Conservation (phyloP, 2,888 invertebrate genomes). For the Caenorhabditis imperialis region DNA sequence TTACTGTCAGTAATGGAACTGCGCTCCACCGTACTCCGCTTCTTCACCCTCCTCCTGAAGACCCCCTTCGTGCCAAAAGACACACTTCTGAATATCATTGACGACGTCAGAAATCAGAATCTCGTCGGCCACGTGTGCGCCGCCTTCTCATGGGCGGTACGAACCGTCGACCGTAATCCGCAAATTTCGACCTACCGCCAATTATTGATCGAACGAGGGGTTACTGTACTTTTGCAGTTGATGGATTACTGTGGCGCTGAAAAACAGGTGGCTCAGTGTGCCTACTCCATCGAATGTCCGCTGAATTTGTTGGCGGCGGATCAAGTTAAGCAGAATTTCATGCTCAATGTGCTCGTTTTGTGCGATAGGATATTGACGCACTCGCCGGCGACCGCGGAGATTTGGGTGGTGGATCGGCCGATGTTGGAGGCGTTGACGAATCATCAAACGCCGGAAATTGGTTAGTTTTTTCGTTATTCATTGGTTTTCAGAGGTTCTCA, state of each 20-base stretch:
- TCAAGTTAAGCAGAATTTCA: conserved; percentile 16
- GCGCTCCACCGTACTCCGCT: conserved; percentile 35
- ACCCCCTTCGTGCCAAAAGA: conserved; percentile 30
- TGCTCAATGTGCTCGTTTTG: conserved; percentile 18
- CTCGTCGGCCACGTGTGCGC: conserved; percentile 17
- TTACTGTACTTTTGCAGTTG: conserved; percentile 17
- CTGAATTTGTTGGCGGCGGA: conserved; percentile 20
- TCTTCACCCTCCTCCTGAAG: conserved; percentile 11
- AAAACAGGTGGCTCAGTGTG: conserved; percentile 8
- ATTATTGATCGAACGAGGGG: conserved; percentile 20
- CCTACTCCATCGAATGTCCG: conserved; percentile 26
- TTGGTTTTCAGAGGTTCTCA: no score
- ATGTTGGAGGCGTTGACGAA: conserved; percentile 36
- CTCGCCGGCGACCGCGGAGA: conserved; percentile 19
- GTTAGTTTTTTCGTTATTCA: conserved; percentile 41
- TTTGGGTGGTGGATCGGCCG: conserved; percentile 34
- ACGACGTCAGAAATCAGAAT: conserved; percentile 35
- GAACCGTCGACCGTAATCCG: background rate
- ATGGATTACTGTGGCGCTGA: conserved; percentile 28
- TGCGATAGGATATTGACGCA: conserved; percentile 30
- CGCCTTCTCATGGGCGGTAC: conserved; percentile 15
- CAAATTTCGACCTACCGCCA: conserved; percentile 10
- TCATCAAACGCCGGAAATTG: conserved; percentile 38
- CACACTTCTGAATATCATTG: conserved; percentile 8
- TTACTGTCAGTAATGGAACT: conserved; percentile 26